Evolutionary conservation across 2,113 vertebrate genomes (phyloP).

Genomic region (Seriola rivoliana): DNA sequence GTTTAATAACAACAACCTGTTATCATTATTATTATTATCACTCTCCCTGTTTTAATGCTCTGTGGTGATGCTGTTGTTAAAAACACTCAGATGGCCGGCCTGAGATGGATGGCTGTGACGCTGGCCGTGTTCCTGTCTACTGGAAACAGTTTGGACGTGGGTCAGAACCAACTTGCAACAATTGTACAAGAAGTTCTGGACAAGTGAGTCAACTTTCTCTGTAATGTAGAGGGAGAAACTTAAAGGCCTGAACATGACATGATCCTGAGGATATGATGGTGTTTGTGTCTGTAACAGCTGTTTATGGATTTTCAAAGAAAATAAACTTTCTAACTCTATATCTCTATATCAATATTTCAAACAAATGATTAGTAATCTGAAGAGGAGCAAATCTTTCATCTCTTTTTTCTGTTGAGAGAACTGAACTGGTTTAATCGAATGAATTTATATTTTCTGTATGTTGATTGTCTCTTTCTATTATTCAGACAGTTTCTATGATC

Average conservation of each 20-base stretch:
- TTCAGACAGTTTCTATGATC: too few species aligned
- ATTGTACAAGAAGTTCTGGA: neutral
- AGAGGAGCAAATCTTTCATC: too few species aligned
- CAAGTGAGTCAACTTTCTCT: neutral
- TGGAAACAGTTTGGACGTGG: neutral
- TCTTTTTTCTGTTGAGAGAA: too few species aligned
- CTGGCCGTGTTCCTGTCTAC: neutral
- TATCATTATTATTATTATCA: too few species aligned
- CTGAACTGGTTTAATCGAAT: too few species aligned
- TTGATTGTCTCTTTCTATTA: too few species aligned
- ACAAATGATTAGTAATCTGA: too few species aligned
- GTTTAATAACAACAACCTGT: too few species aligned
- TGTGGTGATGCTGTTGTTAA: neutral
- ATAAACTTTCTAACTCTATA: too few species aligned
- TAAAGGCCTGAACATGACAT: neutral
- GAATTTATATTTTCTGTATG: too few species aligned
- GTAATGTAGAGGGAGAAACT: neutral
- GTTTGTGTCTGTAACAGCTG: neutral
- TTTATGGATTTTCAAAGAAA: neutral
- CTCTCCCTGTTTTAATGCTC: too few species aligned
- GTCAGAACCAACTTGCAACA: fast-evolving
- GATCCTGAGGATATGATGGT: neutral
- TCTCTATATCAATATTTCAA: too few species aligned
- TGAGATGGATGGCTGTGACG: neutral
- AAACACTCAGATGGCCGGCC: constrained; percentile 8